Percentiles rank a stretch among this genome's conserved stretches.
Evolutionary conservation across 2,888 invertebrate genomes (phyloP).

Genomic region (Lycia hirtaria): DNA sequence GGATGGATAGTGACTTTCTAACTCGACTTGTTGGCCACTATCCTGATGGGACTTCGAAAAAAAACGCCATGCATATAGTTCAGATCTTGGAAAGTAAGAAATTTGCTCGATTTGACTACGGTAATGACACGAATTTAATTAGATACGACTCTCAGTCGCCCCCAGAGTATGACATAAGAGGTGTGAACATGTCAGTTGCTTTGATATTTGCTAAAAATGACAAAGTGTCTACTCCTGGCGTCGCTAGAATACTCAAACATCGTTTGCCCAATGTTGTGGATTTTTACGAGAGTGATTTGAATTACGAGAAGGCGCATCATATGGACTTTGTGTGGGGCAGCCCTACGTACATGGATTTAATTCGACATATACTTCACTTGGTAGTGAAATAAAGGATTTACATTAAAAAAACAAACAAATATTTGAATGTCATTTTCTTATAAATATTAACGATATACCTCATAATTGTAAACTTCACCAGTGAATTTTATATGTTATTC

Average conservation of each 20-base stretch:
- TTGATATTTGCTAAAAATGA: conserved; percentile 48
- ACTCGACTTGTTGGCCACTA: conserved; percentile 34
- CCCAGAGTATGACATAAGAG: conserved; percentile 36
- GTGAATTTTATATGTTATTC: too few relatives aligned
- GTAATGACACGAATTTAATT: conserved; percentile 29
- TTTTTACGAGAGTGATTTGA: conserved; percentile 31
- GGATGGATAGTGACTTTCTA: conserved; percentile 40
- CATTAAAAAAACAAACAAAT: too few relatives aligned
- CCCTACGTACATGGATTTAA: conserved; percentile 41
- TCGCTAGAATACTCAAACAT: conserved; percentile 39
- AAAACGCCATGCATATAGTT: conserved; percentile 30
- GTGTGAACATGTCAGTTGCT: conserved; percentile 34
- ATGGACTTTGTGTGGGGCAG: conserved; percentile 48
- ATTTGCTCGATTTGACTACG: conserved; percentile 47
- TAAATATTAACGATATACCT: too few relatives aligned
- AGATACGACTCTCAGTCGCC: conserved; percentile 41
- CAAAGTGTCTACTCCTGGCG: conserved; percentile 37
- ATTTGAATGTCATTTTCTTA: too few relatives aligned
- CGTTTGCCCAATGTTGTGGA: conserved; percentile 49
- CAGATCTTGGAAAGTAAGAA: conserved; percentile 25
- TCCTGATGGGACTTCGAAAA: conserved; percentile 41
- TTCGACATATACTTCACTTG: conserved; percentile 36
- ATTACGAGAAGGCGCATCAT: conserved; percentile 43
- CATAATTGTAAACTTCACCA: too few relatives aligned
- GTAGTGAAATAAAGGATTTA: neutral